These are phyloP conservation scores for Pemphredon lugubris DNA, from an alignment of 2,888 invertebrate genomes.

Conservation along the genomic window DNA sequence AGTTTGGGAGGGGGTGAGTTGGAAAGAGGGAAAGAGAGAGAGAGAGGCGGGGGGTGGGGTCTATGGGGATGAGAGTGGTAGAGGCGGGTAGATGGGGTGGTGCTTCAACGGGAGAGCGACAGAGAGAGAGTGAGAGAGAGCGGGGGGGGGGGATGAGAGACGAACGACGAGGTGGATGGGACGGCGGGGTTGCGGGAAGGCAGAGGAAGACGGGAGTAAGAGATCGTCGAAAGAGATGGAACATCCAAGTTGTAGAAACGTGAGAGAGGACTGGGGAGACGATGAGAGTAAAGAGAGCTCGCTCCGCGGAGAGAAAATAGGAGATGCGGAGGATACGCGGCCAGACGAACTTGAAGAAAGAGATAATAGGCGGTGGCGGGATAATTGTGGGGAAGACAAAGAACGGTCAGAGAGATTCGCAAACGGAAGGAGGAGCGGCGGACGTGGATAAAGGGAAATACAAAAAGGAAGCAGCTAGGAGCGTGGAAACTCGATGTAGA, in stretches of 20 bases:
- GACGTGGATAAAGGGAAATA: too few species aligned
- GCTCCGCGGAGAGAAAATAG: background rate
- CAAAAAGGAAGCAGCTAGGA: too few species aligned
- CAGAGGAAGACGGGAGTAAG: background rate
- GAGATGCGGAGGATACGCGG: too few species aligned
- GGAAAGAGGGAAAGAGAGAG: background rate
- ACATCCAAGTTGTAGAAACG: conserved; percentile 16
- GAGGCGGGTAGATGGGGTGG: background rate
- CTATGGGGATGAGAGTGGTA: background rate
- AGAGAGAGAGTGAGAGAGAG: conserved; percentile 14
- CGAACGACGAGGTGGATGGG: too few species aligned
- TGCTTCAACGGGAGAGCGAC: conserved; percentile 31
- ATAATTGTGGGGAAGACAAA: too few species aligned
- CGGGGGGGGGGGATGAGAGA: background rate
- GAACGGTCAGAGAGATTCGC: too few species aligned
- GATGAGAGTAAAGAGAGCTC: conserved; percentile 3
- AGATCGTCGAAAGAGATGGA: background rate
- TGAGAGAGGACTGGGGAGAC: conserved; percentile 19
- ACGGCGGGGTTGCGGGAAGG: background rate
- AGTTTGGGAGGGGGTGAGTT: background rate
- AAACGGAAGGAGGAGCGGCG: too few species aligned
- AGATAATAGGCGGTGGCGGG: too few species aligned
- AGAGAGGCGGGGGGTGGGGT: background rate
- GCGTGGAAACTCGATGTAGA: too few species aligned
- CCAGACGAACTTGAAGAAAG: too few species aligned